These are phyloP conservation scores for Graptemys geographica DNA, from an alignment of 2,797 vertebrate species.

Conservation along the genomic window DNA sequence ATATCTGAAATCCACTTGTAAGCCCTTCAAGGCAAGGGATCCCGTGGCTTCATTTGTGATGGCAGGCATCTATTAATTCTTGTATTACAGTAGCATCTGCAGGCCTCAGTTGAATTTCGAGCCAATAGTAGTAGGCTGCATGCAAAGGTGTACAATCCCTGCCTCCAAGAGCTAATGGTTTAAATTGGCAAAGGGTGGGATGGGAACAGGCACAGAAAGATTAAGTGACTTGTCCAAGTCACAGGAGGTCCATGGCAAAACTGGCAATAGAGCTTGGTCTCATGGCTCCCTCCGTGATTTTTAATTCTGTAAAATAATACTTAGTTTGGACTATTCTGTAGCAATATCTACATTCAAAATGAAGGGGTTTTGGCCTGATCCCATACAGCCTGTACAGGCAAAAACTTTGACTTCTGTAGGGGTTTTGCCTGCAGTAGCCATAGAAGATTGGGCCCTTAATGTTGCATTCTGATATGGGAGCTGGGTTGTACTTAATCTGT, in stretches of 20 bases:
- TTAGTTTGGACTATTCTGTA: background rate
- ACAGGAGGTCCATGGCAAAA: background rate
- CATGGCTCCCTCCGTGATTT: background rate
- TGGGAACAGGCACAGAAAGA: background rate
- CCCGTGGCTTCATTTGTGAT: background rate
- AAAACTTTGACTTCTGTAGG: background rate
- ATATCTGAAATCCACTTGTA: background rate
- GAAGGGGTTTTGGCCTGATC: background rate
- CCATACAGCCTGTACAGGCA: background rate
- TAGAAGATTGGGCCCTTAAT: background rate
- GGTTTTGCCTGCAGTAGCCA: background rate
- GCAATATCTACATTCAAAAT: background rate
- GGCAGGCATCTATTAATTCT: background rate
- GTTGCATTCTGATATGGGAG: background rate
- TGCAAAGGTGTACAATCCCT: fast-evolving
- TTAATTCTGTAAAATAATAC: background rate
- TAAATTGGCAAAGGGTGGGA: background rate
- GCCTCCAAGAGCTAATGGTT: background rate
- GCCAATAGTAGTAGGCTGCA: background rate
- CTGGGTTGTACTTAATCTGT: constrained; percentile 34
- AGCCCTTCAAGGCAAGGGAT: background rate
- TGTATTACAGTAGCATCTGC: background rate
- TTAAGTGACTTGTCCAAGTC: background rate
- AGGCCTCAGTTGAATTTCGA: background rate
- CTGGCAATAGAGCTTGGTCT: background rate